A percentile compares a stretch with the other conserved stretches of the same genome.
phyloP scores from a whole-genome alignment of 2,113 vertebrate species.

The Colinus virginianus region DNA sequence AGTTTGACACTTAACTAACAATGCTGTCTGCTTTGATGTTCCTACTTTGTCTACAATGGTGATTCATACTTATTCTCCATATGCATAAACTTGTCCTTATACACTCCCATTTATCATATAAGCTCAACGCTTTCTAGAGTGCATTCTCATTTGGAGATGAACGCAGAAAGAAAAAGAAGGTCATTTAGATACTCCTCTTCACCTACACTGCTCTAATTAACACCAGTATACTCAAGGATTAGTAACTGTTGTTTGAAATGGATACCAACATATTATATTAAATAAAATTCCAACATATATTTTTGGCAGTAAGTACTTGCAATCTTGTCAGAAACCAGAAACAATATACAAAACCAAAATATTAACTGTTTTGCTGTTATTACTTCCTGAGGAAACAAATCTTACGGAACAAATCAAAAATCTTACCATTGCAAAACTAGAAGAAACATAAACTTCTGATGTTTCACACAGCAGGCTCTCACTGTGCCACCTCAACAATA shows the following conservation, averaged over 20 bases:
- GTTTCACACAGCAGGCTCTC: slow-evolving; percentile 51
- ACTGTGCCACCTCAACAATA: slow-evolving; percentile 37
- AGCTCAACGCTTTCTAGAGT: not conserved
- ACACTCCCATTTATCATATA: not conserved
- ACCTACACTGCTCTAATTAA: not conserved
- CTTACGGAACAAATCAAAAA: not conserved
- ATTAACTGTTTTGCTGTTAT: not conserved
- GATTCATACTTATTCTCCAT: not conserved
- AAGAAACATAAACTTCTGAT: slow-evolving; percentile 31
- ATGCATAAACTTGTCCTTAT: not conserved
- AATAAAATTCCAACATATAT: not conserved
- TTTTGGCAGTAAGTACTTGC: not conserved
- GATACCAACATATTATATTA: not conserved
- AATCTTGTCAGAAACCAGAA: not conserved
- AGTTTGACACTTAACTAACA: not conserved
- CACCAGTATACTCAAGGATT: not conserved
- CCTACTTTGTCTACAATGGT: not conserved
- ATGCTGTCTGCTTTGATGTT: not conserved
- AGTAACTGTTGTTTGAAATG: not conserved
- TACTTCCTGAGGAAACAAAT: not conserved
- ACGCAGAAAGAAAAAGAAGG: not conserved
- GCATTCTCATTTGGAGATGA: not conserved
- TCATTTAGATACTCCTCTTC: not conserved
- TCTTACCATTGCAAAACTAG: slow-evolving; percentile 74
- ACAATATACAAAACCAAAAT: not conserved